These are phyloP conservation scores for Hermatobates lingyangjiaoensis DNA, from an alignment of 1,140 invertebrate genomes.

Conservation along the genomic window DNA sequence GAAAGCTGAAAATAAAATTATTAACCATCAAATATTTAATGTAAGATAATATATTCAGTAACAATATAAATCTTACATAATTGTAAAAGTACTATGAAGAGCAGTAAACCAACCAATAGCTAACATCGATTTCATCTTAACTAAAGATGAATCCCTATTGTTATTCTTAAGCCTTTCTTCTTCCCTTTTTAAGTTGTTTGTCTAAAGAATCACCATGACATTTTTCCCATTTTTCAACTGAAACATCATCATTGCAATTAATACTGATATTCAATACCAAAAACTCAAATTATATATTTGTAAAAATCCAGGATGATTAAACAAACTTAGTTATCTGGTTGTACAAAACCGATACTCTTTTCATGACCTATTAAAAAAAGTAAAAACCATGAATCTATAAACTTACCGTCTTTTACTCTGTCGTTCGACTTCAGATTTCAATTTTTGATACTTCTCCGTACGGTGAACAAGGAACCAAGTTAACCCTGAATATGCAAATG, in stretches of 20 bases:
- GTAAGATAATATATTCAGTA: neutral
- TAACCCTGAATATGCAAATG: conserved; percentile 42
- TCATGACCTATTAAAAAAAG: too few relatives aligned
- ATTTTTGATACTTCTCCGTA: conserved; percentile 93
- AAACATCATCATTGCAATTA: too few relatives aligned
- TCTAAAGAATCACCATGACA: conserved; percentile 80
- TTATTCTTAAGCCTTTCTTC: conserved; percentile 96
- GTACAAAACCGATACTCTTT: too few relatives aligned
- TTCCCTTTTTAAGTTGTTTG: conserved; percentile 93
- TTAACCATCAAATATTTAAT: neutral
- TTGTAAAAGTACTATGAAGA: conserved; percentile 95
- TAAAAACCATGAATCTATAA: conserved; percentile 9
- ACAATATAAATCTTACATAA: conserved; percentile 51
- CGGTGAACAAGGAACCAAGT: conserved; percentile 97
- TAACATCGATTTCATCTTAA: conserved; percentile 99
- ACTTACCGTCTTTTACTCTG: conserved; percentile 67
- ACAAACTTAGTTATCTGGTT: too few relatives aligned
- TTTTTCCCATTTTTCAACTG: conserved; percentile 95
- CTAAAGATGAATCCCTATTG: conserved; percentile 89
- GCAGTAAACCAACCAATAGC: conserved; percentile 97
- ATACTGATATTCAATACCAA: too few relatives aligned
- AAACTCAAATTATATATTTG: too few relatives aligned
- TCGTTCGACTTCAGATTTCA: conserved; percentile 46
- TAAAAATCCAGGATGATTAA: too few relatives aligned
- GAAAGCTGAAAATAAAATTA: conserved; percentile 53